phyloP scores from a whole-genome alignment of 2,113 vertebrate species.

The Tauraco erythrolophus region DNA sequence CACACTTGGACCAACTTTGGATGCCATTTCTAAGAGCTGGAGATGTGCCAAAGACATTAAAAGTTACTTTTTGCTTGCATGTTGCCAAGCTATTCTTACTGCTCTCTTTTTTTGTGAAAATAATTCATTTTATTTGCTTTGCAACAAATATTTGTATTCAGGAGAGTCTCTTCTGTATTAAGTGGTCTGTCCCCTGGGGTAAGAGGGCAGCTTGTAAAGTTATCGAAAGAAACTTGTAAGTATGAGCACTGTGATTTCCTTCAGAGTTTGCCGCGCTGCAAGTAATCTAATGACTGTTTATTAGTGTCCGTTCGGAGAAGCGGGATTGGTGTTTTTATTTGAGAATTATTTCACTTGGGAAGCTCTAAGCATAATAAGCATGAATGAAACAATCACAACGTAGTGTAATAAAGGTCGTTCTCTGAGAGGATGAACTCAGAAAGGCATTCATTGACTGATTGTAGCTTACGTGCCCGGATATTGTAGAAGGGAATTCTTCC shows the following conservation, averaged over 20 bases:
- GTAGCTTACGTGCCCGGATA: accelerated
- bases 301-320: background rate
- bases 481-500: background rate
- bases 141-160: conserved; percentile 24
- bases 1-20: conserved; percentile 13
- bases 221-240: background rate
- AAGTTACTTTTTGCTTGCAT: conserved; percentile 6
- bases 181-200: background rate
- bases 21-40: conserved; percentile 29
- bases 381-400: background rate
- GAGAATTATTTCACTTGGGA: conserved; percentile 23
- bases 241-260: background rate
- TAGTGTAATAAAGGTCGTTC: background rate
- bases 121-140: conserved; percentile 24
- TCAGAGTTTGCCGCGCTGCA: background rate
- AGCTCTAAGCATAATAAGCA: background rate
- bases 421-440: background rate
- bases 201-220: background rate
- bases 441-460: background rate
- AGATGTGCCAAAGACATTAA: background rate
- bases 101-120: conserved; percentile 20
- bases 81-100: background rate
- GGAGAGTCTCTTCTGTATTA: background rate
- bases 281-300: background rate
- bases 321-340: conserved; percentile 7